Base-by-base conservation (phyloP, 2,888 invertebrate species). In the Ophion costatus region DNA sequence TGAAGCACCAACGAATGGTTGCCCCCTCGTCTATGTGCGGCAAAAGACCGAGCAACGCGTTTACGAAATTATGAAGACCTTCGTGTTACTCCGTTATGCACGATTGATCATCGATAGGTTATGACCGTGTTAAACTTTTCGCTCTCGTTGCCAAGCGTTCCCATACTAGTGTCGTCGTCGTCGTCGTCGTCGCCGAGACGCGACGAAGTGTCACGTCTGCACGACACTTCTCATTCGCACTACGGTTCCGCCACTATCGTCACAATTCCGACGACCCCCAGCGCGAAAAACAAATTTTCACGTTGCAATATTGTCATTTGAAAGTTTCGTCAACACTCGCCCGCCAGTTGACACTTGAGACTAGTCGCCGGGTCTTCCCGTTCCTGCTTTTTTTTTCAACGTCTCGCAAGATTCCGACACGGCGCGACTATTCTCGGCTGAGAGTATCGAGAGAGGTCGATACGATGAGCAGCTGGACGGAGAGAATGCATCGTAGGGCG, bases 401-500 rank as follows among this genome's bases (percentile, higher is more conserved):
- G 59, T n/a, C 1, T 9, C 7, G 9, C 59, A 20, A 59, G 22
- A 59, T 38, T 38, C 7, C 38, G 38, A 38, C 38, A 38, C 67
- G 67, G 67, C 67, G 42, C 51, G 20, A n/a, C 17, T 10, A 70
- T 70, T 24, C n/a, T 9, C 7, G 7, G 24, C 24, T 22, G 20
- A 24, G 22, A n/a, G 70, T 77, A 66, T 61, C 11, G 29, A 4
- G n/a, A 69, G 70, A 77, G 24, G 20, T 76, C 80, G 70, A 71
- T 88, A 89, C 88, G 93, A 98, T 98, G 98, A 97, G 97, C 95
- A 97, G 97, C 95, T 98, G 98, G 98, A 97, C 98, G 91, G 97
- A 97, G 94, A 97, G 98, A 94, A 97, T 98, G 96, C 98, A 98
- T 95, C 95, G 98, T 93, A 96, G 98, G 94, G 98, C 98, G 91